These are phyloP conservation scores for Hylomyscus alleni DNA, from an alignment of 2,797 vertebrate genomes.

Conservation along the genomic window DNA sequence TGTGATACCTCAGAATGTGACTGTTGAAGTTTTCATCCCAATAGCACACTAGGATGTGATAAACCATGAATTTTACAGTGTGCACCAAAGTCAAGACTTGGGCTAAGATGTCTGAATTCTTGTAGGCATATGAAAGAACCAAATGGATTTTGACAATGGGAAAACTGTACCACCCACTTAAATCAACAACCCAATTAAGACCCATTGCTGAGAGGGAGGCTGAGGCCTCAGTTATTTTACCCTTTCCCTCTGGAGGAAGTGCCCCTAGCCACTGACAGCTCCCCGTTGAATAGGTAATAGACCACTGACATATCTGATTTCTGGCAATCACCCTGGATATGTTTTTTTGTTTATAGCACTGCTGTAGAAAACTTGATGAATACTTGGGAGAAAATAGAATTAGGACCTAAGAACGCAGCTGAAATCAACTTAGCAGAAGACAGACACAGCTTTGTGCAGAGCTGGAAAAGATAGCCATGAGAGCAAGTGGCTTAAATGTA, in stretches of 20 bases:
- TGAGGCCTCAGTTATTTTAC: constrained; percentile 86
- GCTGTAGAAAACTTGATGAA: constrained; percentile 84
- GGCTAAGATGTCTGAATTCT: constrained; percentile 29
- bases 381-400: constrained; percentile 83
- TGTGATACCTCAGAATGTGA: background rate
- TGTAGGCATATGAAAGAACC: constrained; percentile 68
- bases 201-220: constrained; percentile 52
- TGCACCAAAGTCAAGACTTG: background rate
- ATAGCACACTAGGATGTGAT: background rate
- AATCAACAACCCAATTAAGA: constrained; percentile 87
- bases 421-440: constrained; percentile 84
- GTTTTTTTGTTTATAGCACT: constrained; percentile 88
- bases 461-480: constrained; percentile 78
- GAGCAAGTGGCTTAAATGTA: constrained; percentile 68
- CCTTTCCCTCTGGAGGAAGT: constrained; percentile 87
- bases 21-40: background rate
- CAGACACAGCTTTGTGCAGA: constrained; percentile 79
- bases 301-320: constrained; percentile 88
- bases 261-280: constrained; percentile 85
- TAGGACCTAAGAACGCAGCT: constrained; percentile 79
- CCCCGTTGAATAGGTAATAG: constrained; percentile 85
- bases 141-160: constrained; percentile 84
- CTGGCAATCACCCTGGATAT: constrained; percentile 84
- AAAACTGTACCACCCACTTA: constrained; percentile 75
- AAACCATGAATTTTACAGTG: background rate